A percentile compares a stretch with the other conserved stretches of the same genome.
Evolutionary conservation across 2,797 vertebrate genomes (phyloP).

Genomic region (Lacerta agilis): DNA sequence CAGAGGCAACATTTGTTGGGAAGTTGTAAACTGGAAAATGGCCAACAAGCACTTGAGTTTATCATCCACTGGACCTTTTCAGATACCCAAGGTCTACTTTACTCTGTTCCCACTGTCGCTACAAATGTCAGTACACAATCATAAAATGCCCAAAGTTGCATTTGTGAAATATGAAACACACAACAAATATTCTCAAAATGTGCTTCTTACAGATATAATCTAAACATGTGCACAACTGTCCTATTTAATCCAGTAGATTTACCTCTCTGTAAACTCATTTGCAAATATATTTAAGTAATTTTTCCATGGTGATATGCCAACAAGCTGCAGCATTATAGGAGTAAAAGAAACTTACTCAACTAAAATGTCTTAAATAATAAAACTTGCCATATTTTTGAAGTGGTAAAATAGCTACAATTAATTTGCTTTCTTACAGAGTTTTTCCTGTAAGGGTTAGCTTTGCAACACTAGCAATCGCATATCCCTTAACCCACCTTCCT

Average conservation of each 20-base stretch:
- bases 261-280: background rate
- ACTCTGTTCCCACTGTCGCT: background rate
- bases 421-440: slow-evolving; percentile 44
- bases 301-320: background rate
- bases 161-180: background rate
- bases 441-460: slow-evolving; percentile 25
- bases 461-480: slow-evolving; percentile 47
- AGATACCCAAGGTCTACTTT: background rate
- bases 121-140: background rate
- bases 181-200: background rate
- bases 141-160: background rate
- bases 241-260: background rate
- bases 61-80: background rate
- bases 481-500: slow-evolving; percentile 14
- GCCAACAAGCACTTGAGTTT: too few relatives aligned
- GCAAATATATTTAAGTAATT: background rate
- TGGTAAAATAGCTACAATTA: slow-evolving; percentile 43
- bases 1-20: background rate
- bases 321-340: background rate
- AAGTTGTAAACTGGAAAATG: too few relatives aligned
- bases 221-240: background rate
- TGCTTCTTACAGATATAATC: background rate
- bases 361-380: slow-evolving; percentile 27
- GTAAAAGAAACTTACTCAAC: slow-evolving; percentile 1
- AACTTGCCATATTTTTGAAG: slow-evolving; percentile 23